These are phyloP conservation scores for Tetramorium bicarinatum DNA, from an alignment of 2,888 invertebrate species.

Conservation along the genomic window DNA sequence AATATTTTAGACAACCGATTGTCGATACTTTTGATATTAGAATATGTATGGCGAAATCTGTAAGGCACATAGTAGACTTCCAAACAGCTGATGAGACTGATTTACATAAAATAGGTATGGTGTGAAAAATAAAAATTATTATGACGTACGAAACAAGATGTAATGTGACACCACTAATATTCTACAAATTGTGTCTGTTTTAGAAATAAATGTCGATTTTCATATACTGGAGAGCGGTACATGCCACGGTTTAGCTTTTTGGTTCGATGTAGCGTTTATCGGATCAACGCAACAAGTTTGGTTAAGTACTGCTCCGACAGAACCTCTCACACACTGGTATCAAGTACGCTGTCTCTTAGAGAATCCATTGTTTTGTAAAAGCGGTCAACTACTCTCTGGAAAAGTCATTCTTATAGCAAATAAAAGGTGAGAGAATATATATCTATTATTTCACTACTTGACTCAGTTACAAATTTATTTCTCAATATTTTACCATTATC, in stretches of 20 bases:
- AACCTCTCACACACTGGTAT: conserved; percentile 99
- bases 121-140: conserved; percentile 23
- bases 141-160: conserved; percentile 30
- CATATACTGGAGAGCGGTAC: conserved; percentile 96
- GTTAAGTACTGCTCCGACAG: conserved; percentile 99
- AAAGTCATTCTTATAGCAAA: conserved; percentile 96
- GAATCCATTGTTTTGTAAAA: conserved; percentile 97
- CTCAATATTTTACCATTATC: background rate
- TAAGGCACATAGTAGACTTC: conserved; percentile 97
- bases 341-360: conserved; percentile 98
- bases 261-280: conserved; percentile 99
- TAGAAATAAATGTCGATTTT: conserved; percentile 97
- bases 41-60: conserved; percentile 98
- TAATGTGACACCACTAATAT: background rate
- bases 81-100: conserved; percentile 96
- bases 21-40: conserved; percentile 99
- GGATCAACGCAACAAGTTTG: conserved; percentile 96
- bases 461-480: background rate
- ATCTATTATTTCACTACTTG: background rate
- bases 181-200: conserved; percentile 56
- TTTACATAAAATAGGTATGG: conserved; percentile 93
- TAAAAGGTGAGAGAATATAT: conserved; percentile 89
- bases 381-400: conserved; percentile 96
- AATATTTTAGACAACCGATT: conserved; percentile 99
- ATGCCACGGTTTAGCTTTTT: conserved; percentile 99